phyloP scores from a whole-genome alignment of 1,140 invertebrate genomes.

The Neodiprion lecontei region DNA sequence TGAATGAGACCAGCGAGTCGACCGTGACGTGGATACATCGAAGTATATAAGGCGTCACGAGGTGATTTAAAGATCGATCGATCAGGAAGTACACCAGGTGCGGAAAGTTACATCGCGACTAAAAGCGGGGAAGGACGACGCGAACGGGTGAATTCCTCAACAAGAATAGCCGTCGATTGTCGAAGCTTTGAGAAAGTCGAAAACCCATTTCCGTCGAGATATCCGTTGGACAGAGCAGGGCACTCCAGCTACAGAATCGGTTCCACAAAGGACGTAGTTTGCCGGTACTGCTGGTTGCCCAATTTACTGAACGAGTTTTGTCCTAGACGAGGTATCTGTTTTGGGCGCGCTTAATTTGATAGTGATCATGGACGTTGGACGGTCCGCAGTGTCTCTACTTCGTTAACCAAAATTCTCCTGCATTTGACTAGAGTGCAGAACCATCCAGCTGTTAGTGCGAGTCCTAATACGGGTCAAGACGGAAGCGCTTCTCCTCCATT shows the following conservation, averaged over 20 bases:
- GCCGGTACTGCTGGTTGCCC: not conserved
- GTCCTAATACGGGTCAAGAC: not conserved
- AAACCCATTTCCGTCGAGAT: no score
- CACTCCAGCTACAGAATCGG: not conserved
- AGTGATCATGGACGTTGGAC: not conserved
- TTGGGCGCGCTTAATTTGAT: not conserved
- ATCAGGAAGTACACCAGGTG: not conserved
- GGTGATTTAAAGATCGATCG: not conserved
- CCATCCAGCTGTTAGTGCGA: not conserved
- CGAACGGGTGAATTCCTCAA: not conserved
- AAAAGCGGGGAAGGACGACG: not conserved
- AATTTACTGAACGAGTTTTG: not conserved
- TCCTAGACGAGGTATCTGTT: not conserved
- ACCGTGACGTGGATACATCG: no score
- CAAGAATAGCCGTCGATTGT: not conserved
- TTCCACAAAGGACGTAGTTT: not conserved
- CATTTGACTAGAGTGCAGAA: not conserved
- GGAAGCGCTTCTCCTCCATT: not conserved
- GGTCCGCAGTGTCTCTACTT: not conserved
- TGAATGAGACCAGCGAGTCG: no score
- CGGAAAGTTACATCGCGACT: not conserved
- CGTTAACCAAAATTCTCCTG: not conserved
- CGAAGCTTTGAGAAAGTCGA: not conserved
- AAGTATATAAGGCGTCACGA: not conserved
- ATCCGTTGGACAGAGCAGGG: no score